phyloP scores from a whole-genome alignment of 2,113 vertebrate species.

The Raja brachyura region DNA sequence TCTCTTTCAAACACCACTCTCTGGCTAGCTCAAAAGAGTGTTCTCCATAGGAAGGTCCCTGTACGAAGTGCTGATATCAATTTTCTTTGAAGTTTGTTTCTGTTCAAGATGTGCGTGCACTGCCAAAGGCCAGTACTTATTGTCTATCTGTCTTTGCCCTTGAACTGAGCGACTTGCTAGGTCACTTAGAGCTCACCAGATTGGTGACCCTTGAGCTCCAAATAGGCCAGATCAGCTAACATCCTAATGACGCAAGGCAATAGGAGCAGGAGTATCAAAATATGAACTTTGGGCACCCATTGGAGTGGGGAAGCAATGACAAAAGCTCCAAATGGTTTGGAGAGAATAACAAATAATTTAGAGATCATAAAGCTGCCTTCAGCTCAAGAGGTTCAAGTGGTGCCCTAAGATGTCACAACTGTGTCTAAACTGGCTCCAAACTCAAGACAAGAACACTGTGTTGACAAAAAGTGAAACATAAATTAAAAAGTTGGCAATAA shows the following conservation, averaged over 20 bases:
- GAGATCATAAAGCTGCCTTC: background rate
- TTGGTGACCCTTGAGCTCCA: too few species aligned
- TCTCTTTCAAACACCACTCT: background rate
- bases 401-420: background rate
- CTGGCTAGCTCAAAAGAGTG: too few species aligned
- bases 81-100: too few species aligned
- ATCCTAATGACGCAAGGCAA: too few species aligned
- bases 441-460: background rate
- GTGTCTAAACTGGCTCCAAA: background rate
- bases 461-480: background rate
- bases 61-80: too few species aligned
- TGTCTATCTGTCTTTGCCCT: too few species aligned
- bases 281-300: background rate
- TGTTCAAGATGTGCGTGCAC: too few species aligned
- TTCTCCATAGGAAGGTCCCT: background rate
- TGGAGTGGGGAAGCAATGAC: background rate
- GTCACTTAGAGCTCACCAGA: too few species aligned
- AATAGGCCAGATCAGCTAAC: too few species aligned
- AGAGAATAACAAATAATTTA: background rate
- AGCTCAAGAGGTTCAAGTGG: background rate
- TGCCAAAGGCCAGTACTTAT: too few species aligned
- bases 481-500: background rate
- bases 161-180: too few species aligned
- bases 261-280: background rate
- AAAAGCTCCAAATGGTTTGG: background rate